These are phyloP conservation scores for Eretmochelys imbricata DNA, from an alignment of 2,113 vertebrate genomes.

Conservation along the genomic window DNA sequence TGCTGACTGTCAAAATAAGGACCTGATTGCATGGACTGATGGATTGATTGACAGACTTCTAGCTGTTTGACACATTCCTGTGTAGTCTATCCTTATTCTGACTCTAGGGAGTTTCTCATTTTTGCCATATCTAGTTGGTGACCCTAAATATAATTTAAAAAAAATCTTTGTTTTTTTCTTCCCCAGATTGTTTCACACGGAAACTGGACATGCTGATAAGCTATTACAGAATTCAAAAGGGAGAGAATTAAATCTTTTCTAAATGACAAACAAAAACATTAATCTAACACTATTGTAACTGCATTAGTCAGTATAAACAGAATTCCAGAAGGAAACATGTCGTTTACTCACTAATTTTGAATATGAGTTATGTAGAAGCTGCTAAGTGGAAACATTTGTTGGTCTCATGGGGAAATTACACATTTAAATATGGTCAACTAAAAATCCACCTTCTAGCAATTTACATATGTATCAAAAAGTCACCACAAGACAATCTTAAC, in stretches of 20 bases:
- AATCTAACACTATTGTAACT: neutral
- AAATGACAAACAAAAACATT: neutral
- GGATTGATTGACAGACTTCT: neutral
- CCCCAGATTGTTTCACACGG: neutral
- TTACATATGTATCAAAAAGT: neutral
- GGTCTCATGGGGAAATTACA: neutral
- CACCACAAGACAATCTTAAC: neutral
- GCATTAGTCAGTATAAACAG: neutral
- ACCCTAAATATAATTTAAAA: neutral
- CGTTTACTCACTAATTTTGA: neutral
- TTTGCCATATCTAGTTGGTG: neutral
- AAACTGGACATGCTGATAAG: neutral
- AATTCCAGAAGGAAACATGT: neutral
- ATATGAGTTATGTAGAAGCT: neutral
- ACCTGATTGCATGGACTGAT: neutral
- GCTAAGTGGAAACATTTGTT: neutral
- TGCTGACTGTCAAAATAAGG: neutral
- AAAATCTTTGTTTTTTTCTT: neutral
- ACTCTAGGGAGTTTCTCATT: neutral
- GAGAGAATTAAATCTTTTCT: neutral
- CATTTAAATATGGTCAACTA: neutral
- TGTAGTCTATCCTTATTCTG: neutral
- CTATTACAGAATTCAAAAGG: neutral
- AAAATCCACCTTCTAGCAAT: neutral
- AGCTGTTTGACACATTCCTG: neutral